These are phyloP conservation scores for Tipula lateralis DNA, from an alignment of 2,888 invertebrate species.

Conservation along the genomic window DNA sequence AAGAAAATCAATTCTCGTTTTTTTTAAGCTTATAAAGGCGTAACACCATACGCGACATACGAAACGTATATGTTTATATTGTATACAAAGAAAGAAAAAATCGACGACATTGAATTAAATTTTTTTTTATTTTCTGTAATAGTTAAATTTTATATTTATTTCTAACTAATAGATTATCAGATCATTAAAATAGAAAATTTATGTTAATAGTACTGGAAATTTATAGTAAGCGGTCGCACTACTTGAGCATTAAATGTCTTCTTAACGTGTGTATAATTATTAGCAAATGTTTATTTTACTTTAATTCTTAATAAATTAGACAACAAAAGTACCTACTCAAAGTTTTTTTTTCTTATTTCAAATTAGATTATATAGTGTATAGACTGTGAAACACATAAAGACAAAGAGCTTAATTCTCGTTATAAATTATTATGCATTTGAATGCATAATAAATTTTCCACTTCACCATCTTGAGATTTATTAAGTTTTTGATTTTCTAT, in stretches of 20 bases:
- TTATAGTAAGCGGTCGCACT: neutral
- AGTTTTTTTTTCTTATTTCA: neutral
- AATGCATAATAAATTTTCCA: neutral
- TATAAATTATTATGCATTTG: neutral
- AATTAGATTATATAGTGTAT: neutral
- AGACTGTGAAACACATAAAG: neutral
- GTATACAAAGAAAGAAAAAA: neutral
- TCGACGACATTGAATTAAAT: neutral
- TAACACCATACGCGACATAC: neutral
- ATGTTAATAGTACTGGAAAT: neutral
- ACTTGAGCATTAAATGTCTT: neutral
- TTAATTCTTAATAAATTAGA: slow-evolving; percentile 11
- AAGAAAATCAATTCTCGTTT: neutral
- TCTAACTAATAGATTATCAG: neutral
- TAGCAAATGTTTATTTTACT: neutral
- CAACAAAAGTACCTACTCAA: neutral
- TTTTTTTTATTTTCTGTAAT: neutral
- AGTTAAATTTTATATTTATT: neutral
- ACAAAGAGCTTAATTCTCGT: neutral
- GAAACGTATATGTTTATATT: neutral
- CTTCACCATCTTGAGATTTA: neutral
- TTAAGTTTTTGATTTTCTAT: neutral
- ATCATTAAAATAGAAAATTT: slow-evolving; percentile 7
- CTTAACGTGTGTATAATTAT: neutral
- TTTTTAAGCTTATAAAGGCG: slow-evolving; percentile 14